Evolutionary conservation across 1,140 invertebrate genomes (phyloP).

Genomic region (Microplitis mediator): DNA sequence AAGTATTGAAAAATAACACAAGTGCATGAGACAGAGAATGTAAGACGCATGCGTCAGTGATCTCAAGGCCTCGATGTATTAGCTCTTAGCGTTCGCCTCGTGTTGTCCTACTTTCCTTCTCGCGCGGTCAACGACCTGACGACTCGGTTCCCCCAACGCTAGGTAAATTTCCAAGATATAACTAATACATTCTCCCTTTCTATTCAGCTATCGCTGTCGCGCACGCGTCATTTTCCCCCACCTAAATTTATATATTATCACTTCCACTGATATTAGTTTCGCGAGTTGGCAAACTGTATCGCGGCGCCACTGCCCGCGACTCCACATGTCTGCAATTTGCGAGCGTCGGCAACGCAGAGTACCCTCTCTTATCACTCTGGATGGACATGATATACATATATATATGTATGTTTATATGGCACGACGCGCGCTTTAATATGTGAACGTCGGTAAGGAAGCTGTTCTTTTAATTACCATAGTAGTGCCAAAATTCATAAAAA

Average conservation of each 20-base stretch:
- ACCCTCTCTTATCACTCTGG: background rate
- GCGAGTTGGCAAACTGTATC: constrained; percentile 16
- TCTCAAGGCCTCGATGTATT: constrained; percentile 52
- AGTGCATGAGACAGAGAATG: constrained; percentile 8
- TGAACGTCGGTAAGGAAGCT: background rate
- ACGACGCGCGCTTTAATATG: background rate
- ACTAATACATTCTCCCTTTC: constrained; percentile 38
- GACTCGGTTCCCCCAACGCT: constrained; percentile 30
- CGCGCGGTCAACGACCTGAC: constrained; percentile 58
- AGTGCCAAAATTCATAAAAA: too few species aligned
- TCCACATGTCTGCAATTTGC: constrained; percentile 43
- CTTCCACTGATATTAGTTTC: background rate
- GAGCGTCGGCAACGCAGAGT: constrained; percentile 51
- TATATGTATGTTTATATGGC: background rate
- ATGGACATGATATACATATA: too few species aligned
- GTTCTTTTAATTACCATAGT: too few species aligned
- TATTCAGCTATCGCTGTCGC: background rate
- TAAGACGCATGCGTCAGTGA: constrained; percentile 47
- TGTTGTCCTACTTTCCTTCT: constrained; percentile 59
- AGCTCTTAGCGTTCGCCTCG: constrained; percentile 51
- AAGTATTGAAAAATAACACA: constrained; percentile 8
- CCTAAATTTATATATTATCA: background rate
- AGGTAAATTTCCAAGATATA: constrained; percentile 58
- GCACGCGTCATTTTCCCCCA: constrained; percentile 19
- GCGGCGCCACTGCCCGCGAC: constrained; percentile 50